phyloP scores from a whole-genome alignment of 2,888 invertebrate species.

The Neoscelio sp. region DNA sequence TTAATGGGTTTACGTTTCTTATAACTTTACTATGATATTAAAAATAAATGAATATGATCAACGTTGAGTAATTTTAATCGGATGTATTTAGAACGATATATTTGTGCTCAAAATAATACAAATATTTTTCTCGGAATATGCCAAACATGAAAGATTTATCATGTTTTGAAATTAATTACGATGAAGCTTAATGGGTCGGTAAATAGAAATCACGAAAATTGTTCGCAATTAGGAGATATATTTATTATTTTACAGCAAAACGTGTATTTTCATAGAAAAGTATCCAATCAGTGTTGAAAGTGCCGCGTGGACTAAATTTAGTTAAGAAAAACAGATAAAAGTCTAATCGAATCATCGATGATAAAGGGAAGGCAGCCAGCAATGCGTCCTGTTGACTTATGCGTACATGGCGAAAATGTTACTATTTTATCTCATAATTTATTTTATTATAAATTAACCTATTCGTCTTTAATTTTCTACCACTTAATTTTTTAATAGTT shows the following conservation, averaged over 20 bases:
- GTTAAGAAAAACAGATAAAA: slow-evolving; percentile 42
- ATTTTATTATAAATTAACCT: slow-evolving; percentile 72
- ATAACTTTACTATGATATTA: slow-evolving; percentile 22
- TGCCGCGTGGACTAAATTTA: slow-evolving; percentile 33
- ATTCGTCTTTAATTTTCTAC: slow-evolving; percentile 26
- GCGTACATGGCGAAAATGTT: slow-evolving; percentile 71
- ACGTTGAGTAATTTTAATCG: slow-evolving; percentile 15
- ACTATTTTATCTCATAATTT: slow-evolving; percentile 75
- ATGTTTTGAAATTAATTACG: slow-evolving; percentile 34
- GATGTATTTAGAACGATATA: slow-evolving; percentile 34
- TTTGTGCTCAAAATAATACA: slow-evolving; percentile 31
- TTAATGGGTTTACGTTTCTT: slow-evolving; percentile 10
- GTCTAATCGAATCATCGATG: slow-evolving; percentile 56
- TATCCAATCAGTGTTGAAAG: slow-evolving; percentile 17
- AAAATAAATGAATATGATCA: slow-evolving; percentile 36
- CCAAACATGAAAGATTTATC: slow-evolving; percentile 45
- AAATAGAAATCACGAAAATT: slow-evolving; percentile 42
- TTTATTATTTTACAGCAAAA: slow-evolving; percentile 53
- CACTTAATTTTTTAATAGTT: no score
- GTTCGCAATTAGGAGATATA: slow-evolving; percentile 50
- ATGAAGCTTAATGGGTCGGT: slow-evolving; percentile 35
- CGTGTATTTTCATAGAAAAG: slow-evolving; percentile 41
- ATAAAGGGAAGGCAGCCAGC: slow-evolving; percentile 15
- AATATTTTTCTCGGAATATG: slow-evolving; percentile 37
- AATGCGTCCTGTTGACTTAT: slow-evolving; percentile 15